Percentiles rank a stretch among this genome's conserved stretches.
Evolutionary conservation across 2,113 vertebrate species (phyloP).

Genomic region (Rana temporaria): DNA sequence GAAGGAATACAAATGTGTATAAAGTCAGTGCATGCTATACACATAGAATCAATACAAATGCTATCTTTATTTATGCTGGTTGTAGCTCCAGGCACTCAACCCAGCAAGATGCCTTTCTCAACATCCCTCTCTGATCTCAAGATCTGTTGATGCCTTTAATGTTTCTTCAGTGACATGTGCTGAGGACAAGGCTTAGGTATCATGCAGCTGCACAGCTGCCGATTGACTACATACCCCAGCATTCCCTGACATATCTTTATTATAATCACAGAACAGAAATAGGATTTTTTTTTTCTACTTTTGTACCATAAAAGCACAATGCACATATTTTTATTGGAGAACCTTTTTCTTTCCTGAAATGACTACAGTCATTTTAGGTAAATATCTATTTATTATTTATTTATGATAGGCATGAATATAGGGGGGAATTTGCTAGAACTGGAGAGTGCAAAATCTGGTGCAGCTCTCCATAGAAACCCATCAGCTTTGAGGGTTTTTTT

Average conservation of each 20-base stretch:
- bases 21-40: background rate
- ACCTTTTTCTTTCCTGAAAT: too few relatives aligned
- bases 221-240: background rate
- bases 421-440: too few relatives aligned
- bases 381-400: too few relatives aligned
- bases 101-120: background rate
- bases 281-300: too few relatives aligned
- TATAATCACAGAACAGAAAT: background rate
- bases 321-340: too few relatives aligned
- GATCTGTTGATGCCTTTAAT: background rate
- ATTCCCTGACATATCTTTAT: background rate
- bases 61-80: background rate
- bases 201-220: background rate
- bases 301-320: too few relatives aligned
- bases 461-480: too few relatives aligned
- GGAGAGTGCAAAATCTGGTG: too few relatives aligned
- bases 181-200: background rate
- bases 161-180: background rate
- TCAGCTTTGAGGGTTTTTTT: too few relatives aligned
- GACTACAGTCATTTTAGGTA: too few relatives aligned
- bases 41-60: background rate
- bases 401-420: too few relatives aligned
- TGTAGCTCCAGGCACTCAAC: background rate
- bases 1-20: background rate
- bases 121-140: conserved; percentile 1